Conservation (phyloP, 2,113 vertebrate species). For the Pedetes capensis region DNA sequence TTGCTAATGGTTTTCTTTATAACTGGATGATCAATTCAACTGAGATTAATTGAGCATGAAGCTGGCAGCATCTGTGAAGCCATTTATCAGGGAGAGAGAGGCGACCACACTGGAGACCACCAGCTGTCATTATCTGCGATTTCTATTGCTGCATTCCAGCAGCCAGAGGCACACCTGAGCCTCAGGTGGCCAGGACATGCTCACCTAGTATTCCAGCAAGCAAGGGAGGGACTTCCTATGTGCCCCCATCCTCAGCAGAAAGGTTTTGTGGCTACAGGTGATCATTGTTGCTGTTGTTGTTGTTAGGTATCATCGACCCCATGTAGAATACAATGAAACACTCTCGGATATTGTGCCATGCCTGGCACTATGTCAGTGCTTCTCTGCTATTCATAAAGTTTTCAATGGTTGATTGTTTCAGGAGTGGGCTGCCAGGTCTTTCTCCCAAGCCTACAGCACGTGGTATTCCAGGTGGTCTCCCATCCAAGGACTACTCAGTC, state of each 20-base stretch:
- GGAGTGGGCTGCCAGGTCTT: too few relatives aligned
- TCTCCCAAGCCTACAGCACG: too few relatives aligned
- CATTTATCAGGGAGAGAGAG: constrained; percentile 67
- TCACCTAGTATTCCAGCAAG: fast-evolving
- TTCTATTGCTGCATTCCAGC: neutral
- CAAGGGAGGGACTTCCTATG: neutral
- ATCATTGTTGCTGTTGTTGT: too few relatives aligned
- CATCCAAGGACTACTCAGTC: too few relatives aligned
- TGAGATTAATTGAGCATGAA: constrained; percentile 79
- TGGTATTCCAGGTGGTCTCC: too few relatives aligned
- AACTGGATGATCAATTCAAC: constrained; percentile 73
- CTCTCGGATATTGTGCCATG: too few relatives aligned
- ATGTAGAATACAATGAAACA: too few relatives aligned
- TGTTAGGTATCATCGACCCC: too few relatives aligned
- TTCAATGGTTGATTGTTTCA: too few relatives aligned
- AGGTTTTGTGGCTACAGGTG: neutral
- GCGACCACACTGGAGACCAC: neutral
- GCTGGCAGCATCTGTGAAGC: constrained; percentile 63
- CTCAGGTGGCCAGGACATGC: neutral
- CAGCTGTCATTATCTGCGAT: neutral
- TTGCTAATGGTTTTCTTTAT: constrained; percentile 74
- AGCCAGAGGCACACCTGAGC: constrained; percentile 15
- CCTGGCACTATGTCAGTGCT: too few relatives aligned
- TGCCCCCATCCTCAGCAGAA: neutral
- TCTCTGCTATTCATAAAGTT: too few relatives aligned